phyloP scores from a whole-genome alignment of 2,888 invertebrate genomes.

The Trachelus stipa region DNA sequence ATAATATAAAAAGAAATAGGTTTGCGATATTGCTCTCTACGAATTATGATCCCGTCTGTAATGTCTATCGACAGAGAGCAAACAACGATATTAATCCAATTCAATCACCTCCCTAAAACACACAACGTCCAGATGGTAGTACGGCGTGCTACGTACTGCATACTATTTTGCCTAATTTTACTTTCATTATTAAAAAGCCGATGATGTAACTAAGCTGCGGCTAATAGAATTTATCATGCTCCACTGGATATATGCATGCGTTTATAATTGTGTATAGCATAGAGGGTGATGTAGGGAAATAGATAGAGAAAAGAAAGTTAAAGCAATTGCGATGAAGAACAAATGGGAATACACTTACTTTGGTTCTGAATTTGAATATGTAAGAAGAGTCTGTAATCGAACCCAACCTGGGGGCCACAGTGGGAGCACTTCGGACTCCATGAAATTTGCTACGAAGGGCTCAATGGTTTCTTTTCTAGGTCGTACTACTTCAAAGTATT shows the following conservation, averaged over 20 bases:
- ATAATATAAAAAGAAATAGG: constrained; percentile 5
- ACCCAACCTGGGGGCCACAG: constrained; percentile 80
- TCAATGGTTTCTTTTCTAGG: constrained; percentile 67
- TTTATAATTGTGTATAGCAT: neutral
- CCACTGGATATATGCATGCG: neutral
- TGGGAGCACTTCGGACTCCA: constrained; percentile 73
- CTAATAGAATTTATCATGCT: neutral
- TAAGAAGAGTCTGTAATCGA: constrained; percentile 69
- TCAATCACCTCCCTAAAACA: constrained; percentile 52
- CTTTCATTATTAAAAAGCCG: neutral
- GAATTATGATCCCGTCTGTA: neutral
- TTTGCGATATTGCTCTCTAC: neutral
- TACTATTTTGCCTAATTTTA: neutral
- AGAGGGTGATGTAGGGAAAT: neutral
- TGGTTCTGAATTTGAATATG: constrained; percentile 66
- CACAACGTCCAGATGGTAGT: constrained; percentile 37
- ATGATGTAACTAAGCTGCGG: neutral
- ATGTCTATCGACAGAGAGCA: neutral
- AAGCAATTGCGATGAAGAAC: neutral
- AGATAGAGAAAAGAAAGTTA: neutral
- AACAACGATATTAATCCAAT: constrained; percentile 37
- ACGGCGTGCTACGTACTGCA: constrained; percentile 13
- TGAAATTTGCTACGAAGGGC: constrained; percentile 69
- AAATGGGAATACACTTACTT: constrained; percentile 37
- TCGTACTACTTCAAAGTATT: constrained; percentile 67